These are phyloP conservation scores for Trilocha varians DNA, from an alignment of 2,888 invertebrate genomes.

Conservation along the genomic window DNA sequence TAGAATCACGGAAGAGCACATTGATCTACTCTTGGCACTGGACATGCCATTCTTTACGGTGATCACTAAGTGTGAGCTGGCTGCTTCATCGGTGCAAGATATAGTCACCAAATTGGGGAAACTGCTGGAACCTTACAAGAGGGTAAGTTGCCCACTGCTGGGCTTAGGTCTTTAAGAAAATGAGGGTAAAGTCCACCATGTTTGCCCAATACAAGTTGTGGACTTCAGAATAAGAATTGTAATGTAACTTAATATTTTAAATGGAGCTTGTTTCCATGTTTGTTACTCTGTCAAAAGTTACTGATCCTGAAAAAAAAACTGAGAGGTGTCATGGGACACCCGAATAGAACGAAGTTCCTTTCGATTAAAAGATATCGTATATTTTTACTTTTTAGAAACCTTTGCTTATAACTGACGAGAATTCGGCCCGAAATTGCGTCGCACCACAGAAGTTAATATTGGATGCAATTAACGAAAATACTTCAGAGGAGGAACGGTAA, in stretches of 20 bases:
- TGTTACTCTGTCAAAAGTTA: too few relatives aligned
- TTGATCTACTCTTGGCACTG: conserved; percentile 85
- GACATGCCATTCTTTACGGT: conserved; percentile 94
- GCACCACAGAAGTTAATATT: conserved; percentile 43
- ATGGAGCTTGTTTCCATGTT: too few relatives aligned
- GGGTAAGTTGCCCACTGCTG: conserved; percentile 20
- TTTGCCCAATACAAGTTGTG: too few relatives aligned
- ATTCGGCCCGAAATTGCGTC: conserved; percentile 45
- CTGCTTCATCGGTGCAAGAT: conserved; percentile 80
- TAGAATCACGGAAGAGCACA: conserved; percentile 91
- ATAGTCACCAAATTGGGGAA: conserved; percentile 69
- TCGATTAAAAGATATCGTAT: too few relatives aligned
- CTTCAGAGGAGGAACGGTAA: conserved; percentile 9
- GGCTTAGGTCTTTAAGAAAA: neutral
- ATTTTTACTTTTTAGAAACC: conserved; percentile 37
- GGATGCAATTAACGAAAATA: conserved; percentile 30
- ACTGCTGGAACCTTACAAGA: conserved; percentile 23
- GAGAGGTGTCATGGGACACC: too few relatives aligned
- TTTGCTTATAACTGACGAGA: conserved; percentile 50
- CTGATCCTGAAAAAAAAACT: too few relatives aligned
- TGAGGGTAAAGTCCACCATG: too few relatives aligned
- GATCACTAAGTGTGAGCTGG: conserved; percentile 93
- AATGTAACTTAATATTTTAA: too few relatives aligned
- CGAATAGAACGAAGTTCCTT: too few relatives aligned
- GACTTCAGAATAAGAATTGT: too few relatives aligned